phyloP scores from a whole-genome alignment of 2,797 vertebrate genomes.

The Scolopax bukidnonensis region DNA sequence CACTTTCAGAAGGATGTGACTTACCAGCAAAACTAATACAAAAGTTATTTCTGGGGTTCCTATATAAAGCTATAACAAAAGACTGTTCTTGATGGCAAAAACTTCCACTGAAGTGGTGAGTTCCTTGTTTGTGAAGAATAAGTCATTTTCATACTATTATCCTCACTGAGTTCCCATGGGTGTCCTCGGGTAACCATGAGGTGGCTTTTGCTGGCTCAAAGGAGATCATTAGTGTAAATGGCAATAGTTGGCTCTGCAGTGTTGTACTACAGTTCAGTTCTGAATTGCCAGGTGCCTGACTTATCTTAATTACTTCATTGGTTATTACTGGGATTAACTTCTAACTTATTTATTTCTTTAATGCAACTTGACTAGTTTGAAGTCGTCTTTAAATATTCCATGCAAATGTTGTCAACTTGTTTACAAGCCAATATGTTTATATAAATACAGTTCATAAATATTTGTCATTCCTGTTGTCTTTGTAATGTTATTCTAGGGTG shows the following conservation, averaged over 20 bases:
- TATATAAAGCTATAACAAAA: not conserved
- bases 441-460: constrained; percentile 39
- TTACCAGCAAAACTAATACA: too few species aligned
- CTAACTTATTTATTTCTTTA: constrained; percentile 27
- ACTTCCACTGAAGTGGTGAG: not conserved
- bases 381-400: constrained; percentile 8
- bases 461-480: not conserved
- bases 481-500: not conserved
- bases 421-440: constrained; percentile 46
- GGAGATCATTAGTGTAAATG: not conserved
- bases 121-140: not conserved
- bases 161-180: not conserved
- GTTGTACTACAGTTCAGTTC: not conserved
- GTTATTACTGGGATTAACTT: not conserved
- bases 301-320: too few species aligned
- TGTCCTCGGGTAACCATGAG: not conserved
- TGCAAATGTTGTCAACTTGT: constrained; percentile 11
- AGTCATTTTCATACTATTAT: not conserved
- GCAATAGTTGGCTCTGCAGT: not conserved
- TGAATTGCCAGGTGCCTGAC: constrained; percentile 15
- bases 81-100: not conserved
- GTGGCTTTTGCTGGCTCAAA: not conserved
- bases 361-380: not conserved
- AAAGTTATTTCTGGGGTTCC: not conserved
- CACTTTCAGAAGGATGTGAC: not conserved